A percentile compares a stretch with the other conserved stretches of the same genome.
These are phyloP conservation scores for Lophura swinhoii DNA, from an alignment of 2,797 vertebrate genomes.

Conservation along the genomic window DNA sequence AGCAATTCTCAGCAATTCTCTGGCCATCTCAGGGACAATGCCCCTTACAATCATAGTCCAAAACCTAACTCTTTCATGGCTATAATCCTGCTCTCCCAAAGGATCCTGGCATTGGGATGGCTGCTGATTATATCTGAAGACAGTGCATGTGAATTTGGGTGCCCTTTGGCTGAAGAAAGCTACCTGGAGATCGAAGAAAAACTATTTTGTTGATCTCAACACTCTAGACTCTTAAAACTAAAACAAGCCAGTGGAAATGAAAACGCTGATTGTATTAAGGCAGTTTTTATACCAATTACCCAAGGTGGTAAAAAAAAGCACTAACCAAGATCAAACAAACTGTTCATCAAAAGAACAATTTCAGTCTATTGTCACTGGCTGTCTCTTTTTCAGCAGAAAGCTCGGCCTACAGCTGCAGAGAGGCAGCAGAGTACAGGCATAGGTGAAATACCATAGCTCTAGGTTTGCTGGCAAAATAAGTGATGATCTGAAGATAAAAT, in stretches of 20 bases:
- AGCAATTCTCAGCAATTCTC: not conserved
- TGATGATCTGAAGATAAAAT: not conserved
- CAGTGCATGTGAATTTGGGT: not conserved
- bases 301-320: not conserved
- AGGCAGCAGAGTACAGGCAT: not conserved
- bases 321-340: conserved; percentile 33
- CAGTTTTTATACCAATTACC: conserved; percentile 10
- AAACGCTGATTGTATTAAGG: not conserved
- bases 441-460: not conserved
- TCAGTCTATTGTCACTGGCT: not conserved
- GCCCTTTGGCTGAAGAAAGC: conserved; percentile 5
- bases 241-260: conserved; percentile 8
- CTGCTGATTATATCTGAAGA: not conserved
- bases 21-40: not conserved
- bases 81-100: not conserved
- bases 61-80: not conserved
- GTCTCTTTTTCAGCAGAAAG: not conserved
- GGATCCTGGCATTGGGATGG: not conserved
- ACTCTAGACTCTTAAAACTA: conserved; percentile 1
- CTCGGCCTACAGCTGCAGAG: not conserved
- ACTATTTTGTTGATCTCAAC: conserved; percentile 6
- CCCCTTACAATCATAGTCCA: not conserved
- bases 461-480: not conserved
- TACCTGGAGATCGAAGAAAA: conserved; percentile 1
- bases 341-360: not conserved